phyloP scores from a whole-genome alignment of 1,140 invertebrate genomes.

The Trinorchestia longiramus region DNA sequence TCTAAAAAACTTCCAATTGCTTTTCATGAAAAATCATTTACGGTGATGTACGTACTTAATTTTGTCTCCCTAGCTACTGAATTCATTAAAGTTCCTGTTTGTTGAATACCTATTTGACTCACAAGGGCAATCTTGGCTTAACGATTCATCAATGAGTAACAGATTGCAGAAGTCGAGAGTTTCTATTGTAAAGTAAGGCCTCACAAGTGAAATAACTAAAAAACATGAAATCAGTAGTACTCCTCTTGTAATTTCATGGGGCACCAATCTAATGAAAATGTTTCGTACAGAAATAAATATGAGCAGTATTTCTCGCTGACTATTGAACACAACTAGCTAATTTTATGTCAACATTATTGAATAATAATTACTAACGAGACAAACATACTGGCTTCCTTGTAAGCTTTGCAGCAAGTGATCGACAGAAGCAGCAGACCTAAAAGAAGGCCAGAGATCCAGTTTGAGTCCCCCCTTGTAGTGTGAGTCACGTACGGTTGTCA shows the following conservation, averaged over 20 bases:
- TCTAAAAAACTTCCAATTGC: neutral
- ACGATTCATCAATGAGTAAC: neutral
- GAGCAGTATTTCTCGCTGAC: too few relatives aligned
- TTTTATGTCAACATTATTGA: neutral
- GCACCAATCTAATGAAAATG: too few relatives aligned
- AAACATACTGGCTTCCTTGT: constrained; percentile 2
- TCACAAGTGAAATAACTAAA: too few relatives aligned
- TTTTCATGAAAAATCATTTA: neutral
- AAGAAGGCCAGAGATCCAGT: neutral
- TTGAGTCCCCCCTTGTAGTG: neutral
- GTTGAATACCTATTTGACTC: neutral
- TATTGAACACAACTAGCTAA: neutral
- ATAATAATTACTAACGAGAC: neutral
- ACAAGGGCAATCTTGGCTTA: neutral
- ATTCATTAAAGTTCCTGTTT: neutral
- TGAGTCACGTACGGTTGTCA: neutral
- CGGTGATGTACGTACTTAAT: neutral
- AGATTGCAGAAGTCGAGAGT: neutral
- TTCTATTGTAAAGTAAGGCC: too few relatives aligned
- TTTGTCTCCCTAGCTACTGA: neutral
- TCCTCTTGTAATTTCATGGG: too few relatives aligned
- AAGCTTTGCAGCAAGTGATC: neutral
- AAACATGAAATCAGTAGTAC: too few relatives aligned
- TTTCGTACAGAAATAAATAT: too few relatives aligned
- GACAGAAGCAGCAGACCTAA: neutral